Percentiles rank a stretch among this genome's conserved stretches.
phyloP scores from a whole-genome alignment of 1,140 invertebrate species.

The Heliothis subflexa region DNA sequence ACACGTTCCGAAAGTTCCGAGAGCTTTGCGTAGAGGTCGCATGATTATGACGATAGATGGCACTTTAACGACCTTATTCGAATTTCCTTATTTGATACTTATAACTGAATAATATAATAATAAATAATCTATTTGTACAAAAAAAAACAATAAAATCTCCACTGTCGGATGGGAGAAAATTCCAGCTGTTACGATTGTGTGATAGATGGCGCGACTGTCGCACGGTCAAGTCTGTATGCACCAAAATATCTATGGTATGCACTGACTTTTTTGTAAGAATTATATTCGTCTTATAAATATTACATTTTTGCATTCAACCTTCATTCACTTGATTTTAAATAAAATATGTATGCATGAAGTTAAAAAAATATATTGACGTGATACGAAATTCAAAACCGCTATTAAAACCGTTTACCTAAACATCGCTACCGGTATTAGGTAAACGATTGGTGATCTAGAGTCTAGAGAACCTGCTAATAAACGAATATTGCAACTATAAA shows the following conservation, averaged over 20 bases:
- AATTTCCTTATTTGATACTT: not conserved
- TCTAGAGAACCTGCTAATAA: not conserved
- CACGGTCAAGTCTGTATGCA: too few species aligned
- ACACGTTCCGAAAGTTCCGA: not conserved
- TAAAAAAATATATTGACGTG: not conserved
- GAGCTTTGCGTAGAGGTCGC: constrained; percentile 7
- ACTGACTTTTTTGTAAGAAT: too few species aligned
- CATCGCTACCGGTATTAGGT: constrained; percentile 12
- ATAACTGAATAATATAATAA: too few species aligned
- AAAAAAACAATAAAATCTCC: too few species aligned
- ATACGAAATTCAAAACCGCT: not conserved
- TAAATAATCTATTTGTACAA: too few species aligned
- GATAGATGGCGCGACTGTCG: constrained; percentile 26
- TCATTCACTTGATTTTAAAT: too few species aligned
- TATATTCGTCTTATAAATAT: too few species aligned
- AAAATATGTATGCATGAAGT: not conserved
- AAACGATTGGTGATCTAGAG: not conserved
- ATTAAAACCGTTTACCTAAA: not conserved
- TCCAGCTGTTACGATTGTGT: not conserved
- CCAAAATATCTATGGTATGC: too few species aligned
- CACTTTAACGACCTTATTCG: not conserved
- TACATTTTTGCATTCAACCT: too few species aligned
- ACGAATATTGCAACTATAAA: constrained; percentile 35
- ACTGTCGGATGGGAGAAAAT: not conserved
- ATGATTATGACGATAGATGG: constrained; percentile 22